Conservation (phyloP, 2,113 vertebrate species). For the Leucopsar rothschildi region DNA sequence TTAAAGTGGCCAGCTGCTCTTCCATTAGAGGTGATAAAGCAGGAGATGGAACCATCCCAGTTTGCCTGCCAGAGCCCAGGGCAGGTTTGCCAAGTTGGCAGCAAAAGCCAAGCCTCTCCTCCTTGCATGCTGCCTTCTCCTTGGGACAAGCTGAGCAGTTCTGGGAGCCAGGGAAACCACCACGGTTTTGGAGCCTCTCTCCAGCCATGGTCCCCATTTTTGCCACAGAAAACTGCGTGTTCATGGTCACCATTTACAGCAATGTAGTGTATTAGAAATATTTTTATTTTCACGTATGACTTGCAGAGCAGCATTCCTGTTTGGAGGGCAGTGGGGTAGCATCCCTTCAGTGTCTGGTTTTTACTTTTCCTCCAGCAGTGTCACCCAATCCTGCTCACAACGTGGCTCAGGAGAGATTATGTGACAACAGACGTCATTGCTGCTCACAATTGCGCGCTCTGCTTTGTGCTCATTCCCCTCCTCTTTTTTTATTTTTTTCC, state of each 20-base stretch:
- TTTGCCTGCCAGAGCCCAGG: not conserved
- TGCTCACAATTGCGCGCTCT: conserved; percentile 1
- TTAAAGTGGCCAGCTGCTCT: conserved; percentile 6
- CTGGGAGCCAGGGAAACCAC: not conserved
- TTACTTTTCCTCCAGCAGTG: not conserved
- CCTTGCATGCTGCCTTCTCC: not conserved
- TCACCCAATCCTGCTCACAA: conserved; percentile 26
- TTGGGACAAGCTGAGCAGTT: not conserved
- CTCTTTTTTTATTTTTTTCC: not conserved
- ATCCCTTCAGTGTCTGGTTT: not conserved
- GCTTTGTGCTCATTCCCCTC: conserved; percentile 5
- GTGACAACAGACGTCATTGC: conserved; percentile 15
- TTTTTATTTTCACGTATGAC: fast-evolving
- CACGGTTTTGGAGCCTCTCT: fast-evolving
- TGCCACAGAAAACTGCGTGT: not conserved
- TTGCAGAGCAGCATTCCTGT: not conserved
- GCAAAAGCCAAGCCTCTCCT: not conserved
- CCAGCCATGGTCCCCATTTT: not conserved
- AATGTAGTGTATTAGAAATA: not conserved
- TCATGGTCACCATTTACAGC: not conserved
- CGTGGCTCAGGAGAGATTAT: conserved; percentile 34
- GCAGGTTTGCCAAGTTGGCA: not conserved
- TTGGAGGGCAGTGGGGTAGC: not conserved
- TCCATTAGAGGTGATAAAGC: conserved; percentile 48
- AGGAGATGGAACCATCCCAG: not conserved